Evolutionary conservation across 2,113 vertebrate genomes (phyloP), one percentile per base, ranked within the genome.

Genomic region (Fulica atra): DNA sequence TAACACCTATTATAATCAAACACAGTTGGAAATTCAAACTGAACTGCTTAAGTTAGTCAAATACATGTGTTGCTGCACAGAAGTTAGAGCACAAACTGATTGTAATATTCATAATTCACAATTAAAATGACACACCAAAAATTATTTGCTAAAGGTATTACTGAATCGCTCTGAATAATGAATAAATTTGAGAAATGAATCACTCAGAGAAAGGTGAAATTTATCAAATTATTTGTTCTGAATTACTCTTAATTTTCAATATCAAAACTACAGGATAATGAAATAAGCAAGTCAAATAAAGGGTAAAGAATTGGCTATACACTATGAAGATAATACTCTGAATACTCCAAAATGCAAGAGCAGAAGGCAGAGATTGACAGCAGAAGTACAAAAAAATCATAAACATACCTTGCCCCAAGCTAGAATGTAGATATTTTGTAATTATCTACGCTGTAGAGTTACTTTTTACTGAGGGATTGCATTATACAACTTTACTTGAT

Each of bases 101-200:
- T 94, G 66, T 94, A 91, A 87, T 91, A 92, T 92, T 85, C 89
- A 89, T 96, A 81, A 90, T 89, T 93, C 95, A 93, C 80, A 92
- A 96, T 92, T 96, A 94, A 88, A 94, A 94, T 86, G 12, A 87
- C 38, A 93, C 38, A 78, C 17, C 56, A 57, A 65, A 53, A 89
- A 68, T 70, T 94, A 93, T 91, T 96, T 96, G 69, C 77, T 85
- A 26, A 93, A 94, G 25, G n/a, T 93, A 91, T 84, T 94, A 89
- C 63, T 84, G 82, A 93, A 86, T 95, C 86, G 68, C 13, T 79
- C 69, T 91, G 94, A 96, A 96, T 94, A 96, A 95, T 96, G 95
- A 92, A 96, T 95, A 96, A 33, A 95, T 94, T 90, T 89, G 40
- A 91, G 80, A 93, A 95, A 83, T 86, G 0, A 90, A 44, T 87